phyloP scores from a whole-genome alignment of 2,113 vertebrate genomes.

The Laticauda colubrina region DNA sequence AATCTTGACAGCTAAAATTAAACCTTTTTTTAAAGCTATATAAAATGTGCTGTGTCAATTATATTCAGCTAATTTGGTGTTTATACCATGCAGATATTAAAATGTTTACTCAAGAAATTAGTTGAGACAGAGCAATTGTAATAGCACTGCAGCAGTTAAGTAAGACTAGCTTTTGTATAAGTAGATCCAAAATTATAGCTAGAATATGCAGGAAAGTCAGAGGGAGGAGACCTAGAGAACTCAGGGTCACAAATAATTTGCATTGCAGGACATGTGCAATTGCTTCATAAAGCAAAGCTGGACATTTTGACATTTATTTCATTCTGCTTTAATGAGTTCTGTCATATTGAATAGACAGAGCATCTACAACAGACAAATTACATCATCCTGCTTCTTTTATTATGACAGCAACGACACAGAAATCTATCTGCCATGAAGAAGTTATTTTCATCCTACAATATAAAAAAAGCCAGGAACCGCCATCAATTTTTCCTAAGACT shows the following conservation, averaged over 20 bases:
- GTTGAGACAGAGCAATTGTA: background rate
- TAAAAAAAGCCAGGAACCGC: background rate
- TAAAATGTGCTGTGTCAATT: background rate
- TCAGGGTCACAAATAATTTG: background rate
- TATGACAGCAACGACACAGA: background rate
- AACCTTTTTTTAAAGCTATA: background rate
- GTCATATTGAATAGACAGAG: background rate
- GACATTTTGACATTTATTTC: background rate
- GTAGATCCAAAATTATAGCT: background rate
- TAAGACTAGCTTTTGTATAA: background rate
- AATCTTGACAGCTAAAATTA: background rate
- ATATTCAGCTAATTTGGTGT: background rate
- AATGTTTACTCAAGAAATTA: background rate
- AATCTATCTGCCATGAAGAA: background rate
- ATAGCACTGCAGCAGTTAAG: background rate
- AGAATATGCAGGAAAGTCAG: background rate
- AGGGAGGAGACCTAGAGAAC: background rate
- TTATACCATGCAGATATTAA: background rate
- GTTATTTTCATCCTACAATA: background rate
- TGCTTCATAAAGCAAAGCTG: slow-evolving; percentile 8
- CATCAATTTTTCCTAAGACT: background rate
- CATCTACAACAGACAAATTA: background rate
- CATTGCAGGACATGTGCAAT: background rate
- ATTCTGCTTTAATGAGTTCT: slow-evolving; percentile 5
- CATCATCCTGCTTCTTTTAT: background rate